A percentile compares a stretch with the other conserved stretches of the same genome.
phyloP scores from a whole-genome alignment of 1,140 invertebrate genomes.

The Cyrtorhinus lividipennis region DNA sequence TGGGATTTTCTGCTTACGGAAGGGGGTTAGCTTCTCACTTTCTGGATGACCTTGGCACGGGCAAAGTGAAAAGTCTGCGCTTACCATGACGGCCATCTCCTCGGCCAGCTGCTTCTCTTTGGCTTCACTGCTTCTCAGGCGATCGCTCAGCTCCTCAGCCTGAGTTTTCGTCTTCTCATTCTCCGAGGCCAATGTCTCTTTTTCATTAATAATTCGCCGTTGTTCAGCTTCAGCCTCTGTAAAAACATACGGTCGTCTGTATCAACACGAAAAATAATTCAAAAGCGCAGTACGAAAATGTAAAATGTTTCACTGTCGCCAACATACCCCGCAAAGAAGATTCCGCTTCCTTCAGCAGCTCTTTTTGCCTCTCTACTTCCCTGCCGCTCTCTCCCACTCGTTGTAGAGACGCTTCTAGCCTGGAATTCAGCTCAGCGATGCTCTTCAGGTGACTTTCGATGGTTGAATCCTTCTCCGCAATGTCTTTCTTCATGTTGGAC shows the following conservation, averaged over 20 bases:
- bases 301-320: neutral
- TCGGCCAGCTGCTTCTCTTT: neutral
- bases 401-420: neutral
- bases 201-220: neutral
- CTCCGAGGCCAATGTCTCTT: neutral
- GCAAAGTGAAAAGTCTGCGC: too few relatives aligned
- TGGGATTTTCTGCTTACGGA: too few relatives aligned
- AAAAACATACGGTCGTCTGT: too few relatives aligned
- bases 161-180: neutral
- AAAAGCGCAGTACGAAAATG: neutral
- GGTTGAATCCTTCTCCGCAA: constrained; percentile 4
- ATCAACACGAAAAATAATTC: neutral
- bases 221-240: neutral
- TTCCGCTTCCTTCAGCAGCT: neutral
- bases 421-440: neutral
- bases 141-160: neutral
- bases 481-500: constrained; percentile 16
- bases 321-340: neutral
- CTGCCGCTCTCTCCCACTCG: neutral
- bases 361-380: neutral
- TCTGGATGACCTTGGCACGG: too few relatives aligned
- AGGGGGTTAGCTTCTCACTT: too few relatives aligned
- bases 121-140: neutral
- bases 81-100: neutral
- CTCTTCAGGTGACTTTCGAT: neutral